A percentile compares a stretch with the other conserved stretches of the same genome.
These are phyloP conservation scores for Bombus pascuorum DNA, from an alignment of 1,140 invertebrate species.

Conservation along the genomic window DNA sequence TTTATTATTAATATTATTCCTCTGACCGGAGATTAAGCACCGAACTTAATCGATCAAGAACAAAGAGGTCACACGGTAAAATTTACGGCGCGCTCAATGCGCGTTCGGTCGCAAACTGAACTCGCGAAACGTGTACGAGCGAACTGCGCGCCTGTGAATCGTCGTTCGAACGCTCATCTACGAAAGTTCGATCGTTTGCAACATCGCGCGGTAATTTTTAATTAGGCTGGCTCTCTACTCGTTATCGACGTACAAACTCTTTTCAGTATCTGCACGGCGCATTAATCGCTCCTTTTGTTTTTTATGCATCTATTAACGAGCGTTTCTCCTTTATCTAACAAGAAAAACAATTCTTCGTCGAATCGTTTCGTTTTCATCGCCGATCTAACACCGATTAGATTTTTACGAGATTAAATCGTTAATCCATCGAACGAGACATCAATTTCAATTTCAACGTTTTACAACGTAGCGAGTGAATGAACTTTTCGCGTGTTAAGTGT, in stretches of 20 bases:
- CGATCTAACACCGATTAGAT: neutral
- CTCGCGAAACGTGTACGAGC: neutral
- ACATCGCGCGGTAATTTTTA: conserved; percentile 31
- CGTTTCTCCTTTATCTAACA: neutral
- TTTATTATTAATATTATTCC: neutral
- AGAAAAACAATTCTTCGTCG: neutral
- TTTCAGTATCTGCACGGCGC: neutral
- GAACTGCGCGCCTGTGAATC: conserved; percentile 2
- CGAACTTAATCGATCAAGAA: neutral
- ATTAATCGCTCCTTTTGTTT: neutral
- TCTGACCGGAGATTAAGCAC: neutral
- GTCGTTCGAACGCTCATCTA: conserved; percentile 4
- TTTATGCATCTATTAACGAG: too few species aligned
- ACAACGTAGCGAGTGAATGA: neutral
- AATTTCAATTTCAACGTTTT: neutral
- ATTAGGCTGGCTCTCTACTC: conserved; percentile 34
- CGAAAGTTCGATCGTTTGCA: conserved; percentile 38
- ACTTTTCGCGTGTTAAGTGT: neutral
- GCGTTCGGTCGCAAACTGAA: conserved; percentile 14
- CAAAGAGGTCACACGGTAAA: neutral
- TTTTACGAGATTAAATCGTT: neutral
- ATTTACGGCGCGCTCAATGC: neutral
- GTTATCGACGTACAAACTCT: neutral
- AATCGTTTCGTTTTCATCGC: neutral
- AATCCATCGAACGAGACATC: neutral